Conservation (phyloP, 2,113 vertebrate genomes). For the Saimiri boliviensis region DNA sequence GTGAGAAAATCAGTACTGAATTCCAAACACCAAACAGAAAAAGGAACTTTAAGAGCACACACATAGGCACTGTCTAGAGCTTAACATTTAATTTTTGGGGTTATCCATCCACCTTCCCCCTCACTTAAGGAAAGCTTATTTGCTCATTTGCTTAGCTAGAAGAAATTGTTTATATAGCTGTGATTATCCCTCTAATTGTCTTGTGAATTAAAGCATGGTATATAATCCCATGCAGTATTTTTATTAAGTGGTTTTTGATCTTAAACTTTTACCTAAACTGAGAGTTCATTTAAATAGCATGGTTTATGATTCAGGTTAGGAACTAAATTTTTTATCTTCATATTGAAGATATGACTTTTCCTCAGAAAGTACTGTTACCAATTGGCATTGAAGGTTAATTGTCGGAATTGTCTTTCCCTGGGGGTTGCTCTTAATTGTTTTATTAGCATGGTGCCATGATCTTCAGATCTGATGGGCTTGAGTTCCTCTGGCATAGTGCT, state of each 20-base stretch:
- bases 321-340: constrained; percentile 1
- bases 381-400: constrained; percentile 69
- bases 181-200: background rate
- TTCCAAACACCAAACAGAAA: background rate
- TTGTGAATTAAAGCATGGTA: background rate
- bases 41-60: background rate
- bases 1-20: background rate
- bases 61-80: background rate
- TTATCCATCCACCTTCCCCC: background rate
- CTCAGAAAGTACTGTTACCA: constrained; percentile 47
- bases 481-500: constrained; percentile 51
- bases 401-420: constrained; percentile 54
- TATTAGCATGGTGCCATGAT: constrained; percentile 33
- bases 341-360: constrained; percentile 19
- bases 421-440: constrained; percentile 67
- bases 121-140: background rate
- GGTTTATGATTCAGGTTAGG: background rate
- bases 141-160: constrained; percentile 20
- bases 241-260: background rate
- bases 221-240: background rate
- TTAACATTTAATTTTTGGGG: background rate
- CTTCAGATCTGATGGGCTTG: constrained; percentile 51
- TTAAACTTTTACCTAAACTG: background rate
- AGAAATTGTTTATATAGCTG: constrained; percentile 1
- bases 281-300: background rate